These are phyloP conservation scores for Pherbina coryleti DNA, from an alignment of 2,888 invertebrate genomes.

Conservation along the genomic window DNA sequence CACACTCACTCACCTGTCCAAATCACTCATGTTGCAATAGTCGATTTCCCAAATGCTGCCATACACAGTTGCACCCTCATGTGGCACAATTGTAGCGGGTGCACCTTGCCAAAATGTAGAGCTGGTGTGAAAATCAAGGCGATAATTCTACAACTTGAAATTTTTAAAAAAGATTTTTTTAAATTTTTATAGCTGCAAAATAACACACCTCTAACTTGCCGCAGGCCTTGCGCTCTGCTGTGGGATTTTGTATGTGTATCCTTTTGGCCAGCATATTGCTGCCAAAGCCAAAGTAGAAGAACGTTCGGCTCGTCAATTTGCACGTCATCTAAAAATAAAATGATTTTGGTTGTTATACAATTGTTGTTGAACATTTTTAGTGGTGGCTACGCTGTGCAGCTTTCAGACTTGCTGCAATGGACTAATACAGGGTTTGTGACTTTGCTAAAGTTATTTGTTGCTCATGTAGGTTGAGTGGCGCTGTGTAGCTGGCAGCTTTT, in stretches of 20 bases:
- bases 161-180: not conserved
- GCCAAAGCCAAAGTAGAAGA: conserved; percentile 90
- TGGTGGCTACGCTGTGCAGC: not conserved
- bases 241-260: conserved; percentile 84
- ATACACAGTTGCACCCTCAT: conserved; percentile 70
- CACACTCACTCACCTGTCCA: conserved; percentile 75
- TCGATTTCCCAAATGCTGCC: conserved; percentile 85
- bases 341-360: too few relatives aligned
- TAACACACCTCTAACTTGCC: conserved; percentile 68
- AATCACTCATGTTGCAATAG: conserved; percentile 73
- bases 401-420: not conserved
- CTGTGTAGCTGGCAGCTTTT: too few relatives aligned
- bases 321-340: not conserved
- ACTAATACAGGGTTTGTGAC: not conserved
- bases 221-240: conserved; percentile 78
- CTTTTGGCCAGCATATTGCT: conserved; percentile 87
- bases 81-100: conserved; percentile 81
- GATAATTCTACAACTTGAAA: conserved; percentile 69
- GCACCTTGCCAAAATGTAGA: conserved; percentile 84
- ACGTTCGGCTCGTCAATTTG: conserved; percentile 62
- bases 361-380: too few relatives aligned
- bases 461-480: too few relatives aligned
- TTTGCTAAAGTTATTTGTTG: not conserved
- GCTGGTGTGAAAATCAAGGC: conserved; percentile 76
- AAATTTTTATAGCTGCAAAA: not conserved